A percentile compares a stretch with the other conserved stretches of the same genome.
Evolutionary conservation across 2,113 vertebrate species (phyloP).

Genomic region (Tetrax tetrax): DNA sequence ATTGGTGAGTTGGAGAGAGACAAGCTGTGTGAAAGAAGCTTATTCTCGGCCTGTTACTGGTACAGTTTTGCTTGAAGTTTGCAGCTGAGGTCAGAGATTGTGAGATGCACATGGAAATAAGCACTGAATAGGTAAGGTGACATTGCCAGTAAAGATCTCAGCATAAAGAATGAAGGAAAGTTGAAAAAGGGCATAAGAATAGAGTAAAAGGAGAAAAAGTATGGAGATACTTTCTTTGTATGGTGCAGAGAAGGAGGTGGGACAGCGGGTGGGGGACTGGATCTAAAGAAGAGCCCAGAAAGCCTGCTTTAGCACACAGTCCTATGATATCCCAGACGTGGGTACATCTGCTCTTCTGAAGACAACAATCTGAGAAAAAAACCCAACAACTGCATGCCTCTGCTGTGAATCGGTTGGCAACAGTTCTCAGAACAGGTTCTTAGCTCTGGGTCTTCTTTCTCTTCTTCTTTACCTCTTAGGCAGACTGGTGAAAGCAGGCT

Average conservation of each 20-base stretch:
- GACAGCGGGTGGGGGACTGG: not conserved
- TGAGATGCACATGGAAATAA: not conserved
- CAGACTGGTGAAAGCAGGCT: not conserved
- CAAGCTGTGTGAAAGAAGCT: not conserved
- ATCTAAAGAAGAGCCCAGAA: not conserved
- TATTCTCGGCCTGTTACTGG: not conserved
- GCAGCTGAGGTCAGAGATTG: not conserved
- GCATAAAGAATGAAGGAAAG: not conserved
- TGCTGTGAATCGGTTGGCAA: not conserved
- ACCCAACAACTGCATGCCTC: accelerated
- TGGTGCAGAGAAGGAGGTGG: not conserved
- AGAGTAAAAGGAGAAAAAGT: not conserved
- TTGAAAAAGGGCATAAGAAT: not conserved
- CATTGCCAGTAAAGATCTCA: not conserved
- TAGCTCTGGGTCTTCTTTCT: not conserved
- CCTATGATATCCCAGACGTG: accelerated
- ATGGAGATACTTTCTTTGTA: not conserved
- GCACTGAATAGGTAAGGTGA: not conserved
- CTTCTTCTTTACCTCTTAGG: not conserved
- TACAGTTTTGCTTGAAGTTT: not conserved
- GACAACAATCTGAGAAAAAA: not conserved
- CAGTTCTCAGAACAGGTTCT: not conserved
- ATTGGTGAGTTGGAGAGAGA: not conserved
- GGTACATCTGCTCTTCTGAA: not conserved
- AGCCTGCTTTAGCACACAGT: not conserved